Evolutionary conservation across 2,888 invertebrate species (phyloP), one percentile per base, ranked within the genome.

Genomic region (Tetragnatha montana): DNA sequence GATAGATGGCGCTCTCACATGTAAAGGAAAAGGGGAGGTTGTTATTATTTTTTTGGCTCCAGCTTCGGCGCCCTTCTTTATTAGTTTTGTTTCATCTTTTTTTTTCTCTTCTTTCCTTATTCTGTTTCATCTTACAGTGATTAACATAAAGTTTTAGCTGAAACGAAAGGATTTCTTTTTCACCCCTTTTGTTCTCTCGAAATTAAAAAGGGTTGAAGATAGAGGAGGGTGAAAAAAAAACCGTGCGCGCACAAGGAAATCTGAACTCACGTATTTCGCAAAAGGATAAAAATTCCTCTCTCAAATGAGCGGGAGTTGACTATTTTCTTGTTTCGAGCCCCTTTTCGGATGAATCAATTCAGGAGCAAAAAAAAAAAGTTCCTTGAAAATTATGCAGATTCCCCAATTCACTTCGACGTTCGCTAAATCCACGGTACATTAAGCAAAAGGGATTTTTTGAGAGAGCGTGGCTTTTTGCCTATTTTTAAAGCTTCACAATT

Each of bases 1-100:
- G 89, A 89, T 89, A 89, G 89, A 84, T 81, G 89, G 89, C 89
- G 89, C 89, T 85, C 81, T 76, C 85, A 85, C 60, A 81, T 81
- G 85, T 80, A 76, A 80, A 80, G 85, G 85, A 85, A 79, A 85
- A 85, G 88, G 83, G 69, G 89, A 78, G 68, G 60, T 17, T 79
- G 78, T 88, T 79, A 71, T 82, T 82, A 51, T 78, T 49, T 60
- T 81, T 50, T 87, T 74, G 68, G 47, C 22, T 60, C 51, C 74
- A 70, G 76, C 78, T 76, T 50, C 76, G 60, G 60, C 60, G 60
- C 60, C 4, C 60, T 60, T 60, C 60, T 60, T 60, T 60, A 60
- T 60, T 60, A 60, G 68, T 60, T 75, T 75, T 73, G 21, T 69
- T 85, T 69, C 51, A 80, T 35, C 35, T 84, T 47, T 69, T 84